Conservation (phyloP, 1,140 invertebrate genomes). For the Cotesia chilonis region DNA sequence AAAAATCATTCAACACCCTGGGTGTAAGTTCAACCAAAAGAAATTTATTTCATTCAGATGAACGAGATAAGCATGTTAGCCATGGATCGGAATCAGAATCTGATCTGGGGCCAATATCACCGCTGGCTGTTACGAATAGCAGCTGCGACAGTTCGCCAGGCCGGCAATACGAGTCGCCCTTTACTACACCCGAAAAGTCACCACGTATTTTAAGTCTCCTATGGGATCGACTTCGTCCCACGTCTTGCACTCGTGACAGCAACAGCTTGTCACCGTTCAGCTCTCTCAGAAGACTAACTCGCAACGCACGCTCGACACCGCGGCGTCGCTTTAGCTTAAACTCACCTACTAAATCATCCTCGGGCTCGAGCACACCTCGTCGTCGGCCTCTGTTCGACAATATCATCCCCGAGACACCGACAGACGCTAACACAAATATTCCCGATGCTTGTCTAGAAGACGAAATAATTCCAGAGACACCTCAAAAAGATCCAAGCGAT, state of each 20-base stretch:
- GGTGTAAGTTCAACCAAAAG: constrained; percentile 48
- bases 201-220: constrained; percentile 22
- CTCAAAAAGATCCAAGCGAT: constrained; percentile 43
- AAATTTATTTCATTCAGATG: constrained; percentile 45
- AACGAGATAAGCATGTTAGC: not conserved
- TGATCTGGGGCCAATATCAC: constrained; percentile 57
- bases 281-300: constrained; percentile 44
- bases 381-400: not conserved
- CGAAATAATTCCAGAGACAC: constrained; percentile 52
- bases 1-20: constrained; percentile 42
- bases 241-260: not conserved
- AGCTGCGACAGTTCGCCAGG: constrained; percentile 49
- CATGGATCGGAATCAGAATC: constrained; percentile 53
- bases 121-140: constrained; percentile 48
- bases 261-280: constrained; percentile 45
- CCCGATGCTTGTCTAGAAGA: constrained; percentile 21
- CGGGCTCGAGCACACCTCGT: constrained; percentile 23
- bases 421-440: constrained; percentile 2
- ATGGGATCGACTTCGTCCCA: constrained; percentile 45
- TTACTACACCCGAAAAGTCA: constrained; percentile 46
- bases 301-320: constrained; percentile 45
- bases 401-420: constrained; percentile 20
- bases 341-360: constrained; percentile 33
- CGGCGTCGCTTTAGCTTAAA: constrained; percentile 36
- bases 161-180: constrained; percentile 43